phyloP scores from a whole-genome alignment of 1,140 invertebrate species.

The Brachionus plicatilis region DNA sequence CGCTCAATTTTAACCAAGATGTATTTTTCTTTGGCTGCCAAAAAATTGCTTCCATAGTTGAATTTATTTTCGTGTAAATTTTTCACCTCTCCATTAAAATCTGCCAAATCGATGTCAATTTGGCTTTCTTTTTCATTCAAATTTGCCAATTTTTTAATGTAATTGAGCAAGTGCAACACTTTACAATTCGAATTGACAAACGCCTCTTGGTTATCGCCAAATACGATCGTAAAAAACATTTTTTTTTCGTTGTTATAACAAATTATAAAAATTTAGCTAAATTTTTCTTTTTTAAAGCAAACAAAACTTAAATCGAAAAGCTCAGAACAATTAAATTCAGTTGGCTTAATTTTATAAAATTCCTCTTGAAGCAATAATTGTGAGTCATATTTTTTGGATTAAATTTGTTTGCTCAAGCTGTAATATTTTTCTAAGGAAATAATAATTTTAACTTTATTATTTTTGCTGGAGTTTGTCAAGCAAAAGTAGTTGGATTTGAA shows the following conservation, averaged over 20 bases:
- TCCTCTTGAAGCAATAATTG: not conserved
- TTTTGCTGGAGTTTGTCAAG: not conserved
- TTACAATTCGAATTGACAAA: constrained; percentile 18
- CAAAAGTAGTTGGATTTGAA: not conserved
- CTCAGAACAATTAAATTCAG: not conserved
- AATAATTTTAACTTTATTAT: not conserved
- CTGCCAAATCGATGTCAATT: constrained; percentile 1
- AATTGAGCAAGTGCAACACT: not conserved
- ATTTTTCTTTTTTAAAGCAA: not conserved
- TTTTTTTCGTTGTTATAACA: not conserved
- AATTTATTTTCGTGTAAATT: constrained; percentile 23
- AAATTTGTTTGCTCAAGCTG: not conserved
- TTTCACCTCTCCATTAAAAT: constrained; percentile 24
- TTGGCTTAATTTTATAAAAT: not conserved
- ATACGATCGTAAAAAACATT: constrained; percentile 11
- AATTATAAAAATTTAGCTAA: not conserved
- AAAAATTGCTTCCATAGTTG: not conserved
- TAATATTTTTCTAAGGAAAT: not conserved
- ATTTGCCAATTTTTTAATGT: not conserved
- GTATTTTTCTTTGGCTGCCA: constrained; percentile 11
- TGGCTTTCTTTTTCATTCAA: not conserved
- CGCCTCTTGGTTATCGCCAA: not conserved
- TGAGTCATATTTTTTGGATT: not conserved
- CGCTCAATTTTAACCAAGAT: constrained; percentile 24
- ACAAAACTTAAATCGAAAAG: not conserved